phyloP scores from a whole-genome alignment of 1,140 invertebrate species.

The Harlomillsia oculata region DNA sequence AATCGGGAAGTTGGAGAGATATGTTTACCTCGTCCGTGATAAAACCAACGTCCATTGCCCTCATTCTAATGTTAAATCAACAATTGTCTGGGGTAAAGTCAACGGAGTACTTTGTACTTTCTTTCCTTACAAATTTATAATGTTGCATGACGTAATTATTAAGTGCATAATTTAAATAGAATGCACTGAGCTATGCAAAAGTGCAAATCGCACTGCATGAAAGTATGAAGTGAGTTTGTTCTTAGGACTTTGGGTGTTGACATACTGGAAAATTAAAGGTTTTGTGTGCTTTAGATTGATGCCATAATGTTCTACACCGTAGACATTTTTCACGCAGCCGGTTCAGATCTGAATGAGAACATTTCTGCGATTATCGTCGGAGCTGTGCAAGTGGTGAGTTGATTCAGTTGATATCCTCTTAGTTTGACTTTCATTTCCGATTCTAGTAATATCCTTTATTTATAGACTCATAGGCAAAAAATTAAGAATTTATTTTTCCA shows the following conservation, averaged over 20 bases:
- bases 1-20: slow-evolving; percentile 29
- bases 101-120: neutral
- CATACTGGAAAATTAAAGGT: too few species aligned
- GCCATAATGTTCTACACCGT: slow-evolving; percentile 72
- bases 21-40: slow-evolving; percentile 31
- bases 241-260: too few species aligned
- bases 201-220: neutral
- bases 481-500: too few species aligned
- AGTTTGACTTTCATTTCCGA: too few species aligned
- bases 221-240: neutral
- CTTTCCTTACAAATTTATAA: neutral
- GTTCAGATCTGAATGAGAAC: slow-evolving; percentile 36
- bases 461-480: too few species aligned
- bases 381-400: slow-evolving; percentile 35
- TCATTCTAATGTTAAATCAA: slow-evolving; percentile 44
- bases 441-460: too few species aligned
- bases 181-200: too few species aligned
- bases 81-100: slow-evolving; percentile 41
- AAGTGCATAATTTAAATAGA: neutral
- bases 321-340: slow-evolving; percentile 53
- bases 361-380: slow-evolving; percentile 43
- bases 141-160: neutral
- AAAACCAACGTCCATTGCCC: slow-evolving; percentile 40
- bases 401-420: too few species aligned
- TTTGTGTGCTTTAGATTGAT: slow-evolving; percentile 41